Conservation (phyloP, 1,140 invertebrate genomes). For the Zaprionus gabonicus region DNA sequence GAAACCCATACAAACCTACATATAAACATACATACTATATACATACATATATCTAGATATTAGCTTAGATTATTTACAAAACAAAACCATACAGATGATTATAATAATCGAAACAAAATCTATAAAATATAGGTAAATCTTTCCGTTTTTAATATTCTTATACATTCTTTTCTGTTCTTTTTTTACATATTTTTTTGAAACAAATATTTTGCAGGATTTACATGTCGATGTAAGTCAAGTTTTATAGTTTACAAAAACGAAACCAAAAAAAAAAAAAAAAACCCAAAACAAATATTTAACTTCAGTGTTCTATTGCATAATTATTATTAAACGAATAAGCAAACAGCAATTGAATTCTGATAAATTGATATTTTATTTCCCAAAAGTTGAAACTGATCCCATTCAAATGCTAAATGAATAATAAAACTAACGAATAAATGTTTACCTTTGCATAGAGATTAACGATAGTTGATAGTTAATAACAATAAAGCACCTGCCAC, state of each 20-base stretch:
- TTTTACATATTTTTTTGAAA: conserved; percentile 75
- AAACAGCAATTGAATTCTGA: conserved; percentile 21
- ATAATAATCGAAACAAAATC: conserved; percentile 28
- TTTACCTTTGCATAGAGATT: background rate
- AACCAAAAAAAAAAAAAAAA: conserved; percentile 22
- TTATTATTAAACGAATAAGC: conserved; percentile 15
- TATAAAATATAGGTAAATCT: conserved; percentile 52
- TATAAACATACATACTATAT: conserved; percentile 17
- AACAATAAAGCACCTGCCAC: conserved; percentile 17
- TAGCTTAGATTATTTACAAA: conserved; percentile 58
- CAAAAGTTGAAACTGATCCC: conserved; percentile 8
- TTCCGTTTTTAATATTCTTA: conserved; percentile 78
- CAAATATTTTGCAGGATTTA: conserved; percentile 86
- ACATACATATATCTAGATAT: conserved; percentile 30
- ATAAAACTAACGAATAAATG: conserved; percentile 17
- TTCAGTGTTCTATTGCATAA: conserved; percentile 50
- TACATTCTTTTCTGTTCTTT: conserved; percentile 79
- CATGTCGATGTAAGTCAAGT: conserved; percentile 87
- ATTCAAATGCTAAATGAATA: conserved; percentile 13
- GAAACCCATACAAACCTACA: conserved; percentile 10
- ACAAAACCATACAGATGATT: conserved; percentile 26
- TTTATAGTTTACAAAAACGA: conserved; percentile 69
- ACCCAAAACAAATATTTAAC: conserved; percentile 43
- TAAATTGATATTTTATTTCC: conserved; percentile 18
- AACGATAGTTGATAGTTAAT: conserved; percentile 24